These are phyloP conservation scores for Protaetia brevitarsis DNA, from an alignment of 1,140 invertebrate species.

Conservation along the genomic window DNA sequence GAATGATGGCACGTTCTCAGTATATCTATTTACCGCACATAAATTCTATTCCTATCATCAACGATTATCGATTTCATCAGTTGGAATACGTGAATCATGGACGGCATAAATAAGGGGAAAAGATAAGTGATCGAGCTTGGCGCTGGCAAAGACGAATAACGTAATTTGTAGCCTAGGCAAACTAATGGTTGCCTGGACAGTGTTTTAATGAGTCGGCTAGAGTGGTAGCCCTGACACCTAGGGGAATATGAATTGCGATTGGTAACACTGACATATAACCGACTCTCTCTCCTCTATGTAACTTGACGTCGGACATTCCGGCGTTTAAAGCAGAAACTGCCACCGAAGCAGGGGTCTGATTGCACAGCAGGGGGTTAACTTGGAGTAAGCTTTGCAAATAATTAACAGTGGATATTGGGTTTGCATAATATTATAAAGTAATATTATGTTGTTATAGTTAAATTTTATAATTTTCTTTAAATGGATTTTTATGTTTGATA, in stretches of 20 bases:
- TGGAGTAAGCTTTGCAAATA: neutral
- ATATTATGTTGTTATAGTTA: no score
- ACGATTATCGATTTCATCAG: slow-evolving; percentile 17
- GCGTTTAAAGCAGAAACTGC: slow-evolving; percentile 11
- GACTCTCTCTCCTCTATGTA: slow-evolving; percentile 1
- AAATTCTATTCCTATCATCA: neutral
- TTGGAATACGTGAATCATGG: slow-evolving; percentile 20
- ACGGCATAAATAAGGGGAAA: slow-evolving; percentile 16
- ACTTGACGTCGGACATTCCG: neutral
- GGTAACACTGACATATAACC: slow-evolving; percentile 44
- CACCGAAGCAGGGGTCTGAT: neutral
- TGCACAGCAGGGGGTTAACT: no score
- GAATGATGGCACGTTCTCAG: neutral
- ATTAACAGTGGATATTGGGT: no score
- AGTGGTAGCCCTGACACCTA: slow-evolving; percentile 46
- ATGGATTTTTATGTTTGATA: no score
- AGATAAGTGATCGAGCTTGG: slow-evolving; percentile 43
- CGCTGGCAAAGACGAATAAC: slow-evolving; percentile 48
- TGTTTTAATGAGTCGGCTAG: slow-evolving; percentile 48
- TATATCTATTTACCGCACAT: neutral
- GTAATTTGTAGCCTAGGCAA: slow-evolving; percentile 46
- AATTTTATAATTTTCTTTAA: no score
- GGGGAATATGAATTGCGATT: slow-evolving; percentile 47
- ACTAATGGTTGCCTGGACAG: slow-evolving; percentile 48
- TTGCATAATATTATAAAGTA: no score